Percentiles rank a stretch among this genome's conserved stretches.
Evolutionary conservation across 2,113 vertebrate genomes (phyloP).

Genomic region (Hypocryptadius cinnamomeus): DNA sequence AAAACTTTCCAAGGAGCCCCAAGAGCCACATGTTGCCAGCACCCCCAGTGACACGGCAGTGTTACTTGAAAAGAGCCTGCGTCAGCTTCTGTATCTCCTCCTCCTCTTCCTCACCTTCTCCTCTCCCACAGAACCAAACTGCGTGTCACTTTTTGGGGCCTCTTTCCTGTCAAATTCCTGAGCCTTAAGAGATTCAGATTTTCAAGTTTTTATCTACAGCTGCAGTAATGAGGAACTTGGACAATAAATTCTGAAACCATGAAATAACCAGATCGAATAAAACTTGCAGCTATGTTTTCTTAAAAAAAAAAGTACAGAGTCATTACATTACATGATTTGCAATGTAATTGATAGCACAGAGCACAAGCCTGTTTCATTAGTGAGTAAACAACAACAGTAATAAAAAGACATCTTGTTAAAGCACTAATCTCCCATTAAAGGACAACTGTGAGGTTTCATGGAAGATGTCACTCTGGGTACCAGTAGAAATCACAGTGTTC

Average conservation of each 20-base stretch:
- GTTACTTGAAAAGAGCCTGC: background rate
- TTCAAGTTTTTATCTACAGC: background rate
- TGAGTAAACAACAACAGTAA: background rate
- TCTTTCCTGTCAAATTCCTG: background rate
- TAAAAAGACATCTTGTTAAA: background rate
- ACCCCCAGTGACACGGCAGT: background rate
- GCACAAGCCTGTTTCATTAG: background rate
- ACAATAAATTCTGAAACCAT: background rate
- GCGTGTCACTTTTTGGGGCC: fast-evolving
- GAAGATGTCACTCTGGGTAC: background rate
- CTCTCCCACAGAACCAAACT: background rate
- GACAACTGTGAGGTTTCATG: background rate
- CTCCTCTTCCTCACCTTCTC: background rate
- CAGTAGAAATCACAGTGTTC: background rate
- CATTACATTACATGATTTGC: background rate
- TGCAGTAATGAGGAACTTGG: background rate
- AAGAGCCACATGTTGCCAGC: background rate
- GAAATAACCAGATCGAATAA: background rate
- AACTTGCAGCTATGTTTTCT: background rate
- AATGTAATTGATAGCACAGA: background rate
- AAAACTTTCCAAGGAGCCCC: background rate
- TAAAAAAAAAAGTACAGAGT: background rate
- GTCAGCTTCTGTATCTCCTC: background rate
- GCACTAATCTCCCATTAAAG: background rate
- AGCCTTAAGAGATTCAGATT: background rate